phyloP scores from a whole-genome alignment of 2,113 vertebrate species.

The Siphamia tubifer region DNA sequence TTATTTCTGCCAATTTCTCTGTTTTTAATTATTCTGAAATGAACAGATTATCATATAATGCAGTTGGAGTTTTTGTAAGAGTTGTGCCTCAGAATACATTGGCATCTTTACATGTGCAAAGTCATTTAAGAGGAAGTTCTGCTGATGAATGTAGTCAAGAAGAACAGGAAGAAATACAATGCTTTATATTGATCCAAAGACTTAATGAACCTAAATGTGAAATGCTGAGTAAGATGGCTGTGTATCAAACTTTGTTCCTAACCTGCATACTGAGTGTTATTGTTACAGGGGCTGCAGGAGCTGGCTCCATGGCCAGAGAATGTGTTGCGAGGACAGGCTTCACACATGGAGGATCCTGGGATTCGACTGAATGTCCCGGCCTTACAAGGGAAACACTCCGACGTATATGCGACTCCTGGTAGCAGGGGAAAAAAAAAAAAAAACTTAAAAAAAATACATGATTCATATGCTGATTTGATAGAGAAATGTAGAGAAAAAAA shows the following conservation, averaged over 20 bases:
- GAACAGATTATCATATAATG: background rate
- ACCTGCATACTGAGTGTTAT: conserved; percentile 88
- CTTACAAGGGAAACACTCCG: conserved; percentile 94
- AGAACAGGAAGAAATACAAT: background rate
- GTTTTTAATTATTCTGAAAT: background rate
- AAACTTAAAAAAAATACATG: accelerated
- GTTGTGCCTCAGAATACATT: background rate
- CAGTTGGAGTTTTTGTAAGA: background rate
- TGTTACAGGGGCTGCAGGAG: conserved; percentile 86
- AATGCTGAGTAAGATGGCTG: background rate
- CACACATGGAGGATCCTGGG: conserved; percentile 87
- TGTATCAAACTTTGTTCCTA: conserved; percentile 46
- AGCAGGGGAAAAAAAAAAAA: background rate
- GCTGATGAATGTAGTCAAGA: background rate
- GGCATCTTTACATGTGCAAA: background rate
- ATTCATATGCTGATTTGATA: background rate
- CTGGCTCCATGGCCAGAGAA: conserved; percentile 91
- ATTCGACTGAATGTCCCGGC: conserved; percentile 88
- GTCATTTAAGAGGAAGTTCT: background rate
- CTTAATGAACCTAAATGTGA: background rate
- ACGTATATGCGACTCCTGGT: conserved; percentile 94
- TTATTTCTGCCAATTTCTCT: background rate
- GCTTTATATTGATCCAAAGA: background rate
- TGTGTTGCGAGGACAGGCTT: conserved; percentile 88
- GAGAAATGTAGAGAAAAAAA: accelerated